phyloP scores from a whole-genome alignment of 2,797 vertebrate species.

The Hoplostethus atlanticus region DNA sequence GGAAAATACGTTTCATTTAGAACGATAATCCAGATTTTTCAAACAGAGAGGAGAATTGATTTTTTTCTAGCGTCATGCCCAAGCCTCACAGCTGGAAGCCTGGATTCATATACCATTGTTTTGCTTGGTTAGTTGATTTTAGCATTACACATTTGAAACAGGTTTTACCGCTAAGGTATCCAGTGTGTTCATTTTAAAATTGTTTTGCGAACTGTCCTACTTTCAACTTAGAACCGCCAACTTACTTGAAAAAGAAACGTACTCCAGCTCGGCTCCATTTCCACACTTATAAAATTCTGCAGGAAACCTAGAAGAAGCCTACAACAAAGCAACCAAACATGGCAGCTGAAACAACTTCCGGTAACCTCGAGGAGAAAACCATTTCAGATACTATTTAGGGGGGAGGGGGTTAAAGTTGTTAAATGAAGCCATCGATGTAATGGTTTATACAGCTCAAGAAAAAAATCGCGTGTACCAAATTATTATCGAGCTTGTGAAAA shows the following conservation, averaged over 20 bases:
- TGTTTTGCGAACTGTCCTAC: conserved; percentile 26
- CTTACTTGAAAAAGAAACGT: conserved; percentile 89
- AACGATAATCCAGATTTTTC: conserved; percentile 29
- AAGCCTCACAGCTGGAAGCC: conserved; percentile 88
- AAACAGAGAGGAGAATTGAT: conserved; percentile 56
- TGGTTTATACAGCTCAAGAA: accelerated
- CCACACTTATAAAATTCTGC: conserved; percentile 86
- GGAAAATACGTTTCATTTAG: not conserved
- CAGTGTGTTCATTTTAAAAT: not conserved
- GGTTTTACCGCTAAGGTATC: conserved; percentile 46
- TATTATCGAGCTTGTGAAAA: not conserved
- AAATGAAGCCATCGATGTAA: not conserved
- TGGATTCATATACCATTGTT: conserved; percentile 88
- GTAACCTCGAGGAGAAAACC: conserved; percentile 82
- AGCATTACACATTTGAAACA: conserved; percentile 69
- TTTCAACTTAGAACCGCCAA: conserved; percentile 55
- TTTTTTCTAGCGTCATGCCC: conserved; percentile 82
- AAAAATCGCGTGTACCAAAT: not conserved
- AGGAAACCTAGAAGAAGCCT: conserved; percentile 84
- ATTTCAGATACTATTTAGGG: conserved; percentile 56
- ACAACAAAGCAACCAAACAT: conserved; percentile 91
- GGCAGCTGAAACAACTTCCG: conserved; percentile 88
- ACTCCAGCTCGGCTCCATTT: conserved; percentile 89
- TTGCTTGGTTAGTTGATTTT: conserved; percentile 83
- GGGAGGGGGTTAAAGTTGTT: conserved; percentile 29